Evolutionary conservation across 2,888 invertebrate species (phyloP).

Genomic region (Pachycephus smyrnensis): DNA sequence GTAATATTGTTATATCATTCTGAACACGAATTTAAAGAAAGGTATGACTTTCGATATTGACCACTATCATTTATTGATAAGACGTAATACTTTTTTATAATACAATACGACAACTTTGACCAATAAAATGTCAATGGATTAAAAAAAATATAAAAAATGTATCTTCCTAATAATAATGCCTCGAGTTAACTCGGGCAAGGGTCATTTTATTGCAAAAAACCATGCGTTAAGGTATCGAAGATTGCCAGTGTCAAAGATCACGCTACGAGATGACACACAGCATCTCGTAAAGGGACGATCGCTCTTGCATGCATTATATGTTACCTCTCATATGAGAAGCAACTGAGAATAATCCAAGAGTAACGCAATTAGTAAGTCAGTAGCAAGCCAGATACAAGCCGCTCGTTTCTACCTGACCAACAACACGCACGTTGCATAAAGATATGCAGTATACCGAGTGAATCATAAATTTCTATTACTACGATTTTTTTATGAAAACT

Average conservation of each 20-base stretch:
- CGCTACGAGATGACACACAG: background rate
- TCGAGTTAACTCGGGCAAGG: no score
- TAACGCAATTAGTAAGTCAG: background rate
- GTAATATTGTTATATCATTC: no score
- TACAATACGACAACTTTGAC: background rate
- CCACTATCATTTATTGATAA: no score
- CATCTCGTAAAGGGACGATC: background rate
- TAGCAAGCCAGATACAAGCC: background rate
- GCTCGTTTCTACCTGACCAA: background rate
- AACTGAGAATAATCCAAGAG: background rate
- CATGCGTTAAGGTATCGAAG: no score
- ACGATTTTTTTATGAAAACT: background rate
- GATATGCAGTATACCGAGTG: background rate
- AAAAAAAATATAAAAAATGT: no score
- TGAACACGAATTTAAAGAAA: no score
- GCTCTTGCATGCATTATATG: background rate
- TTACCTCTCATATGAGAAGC: background rate
- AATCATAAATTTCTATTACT: background rate
- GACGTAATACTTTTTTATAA: no score
- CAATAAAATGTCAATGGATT: background rate
- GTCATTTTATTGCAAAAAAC: no score
- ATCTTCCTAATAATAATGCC: no score
- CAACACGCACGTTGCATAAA: no score
- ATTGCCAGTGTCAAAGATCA: no score
- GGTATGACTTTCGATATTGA: no score